Conservation (phyloP, 2,888 invertebrate genomes). For the Perdita meconis region DNA sequence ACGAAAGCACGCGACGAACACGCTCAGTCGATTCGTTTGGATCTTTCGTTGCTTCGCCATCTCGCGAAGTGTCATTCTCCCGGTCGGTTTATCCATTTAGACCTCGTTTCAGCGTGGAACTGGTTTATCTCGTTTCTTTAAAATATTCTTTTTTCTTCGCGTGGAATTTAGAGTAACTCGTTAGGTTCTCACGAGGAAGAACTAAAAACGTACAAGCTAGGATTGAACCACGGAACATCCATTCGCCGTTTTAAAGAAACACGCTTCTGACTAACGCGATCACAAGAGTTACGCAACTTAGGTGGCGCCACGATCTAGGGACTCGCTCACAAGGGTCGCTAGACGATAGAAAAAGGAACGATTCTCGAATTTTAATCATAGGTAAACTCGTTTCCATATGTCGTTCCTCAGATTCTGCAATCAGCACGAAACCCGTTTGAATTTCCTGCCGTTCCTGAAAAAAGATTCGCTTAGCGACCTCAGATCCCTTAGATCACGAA, state of each 20-base stretch:
- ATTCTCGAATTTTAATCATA: too few species aligned
- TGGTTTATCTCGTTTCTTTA: too few species aligned
- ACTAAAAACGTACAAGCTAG: neutral
- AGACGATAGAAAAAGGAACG: conserved; percentile 42
- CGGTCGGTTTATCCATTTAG: neutral
- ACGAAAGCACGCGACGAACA: conserved; percentile 59
- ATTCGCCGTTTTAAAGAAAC: conserved; percentile 6
- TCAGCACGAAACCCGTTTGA: conserved; percentile 48
- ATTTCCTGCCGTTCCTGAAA: conserved; percentile 39
- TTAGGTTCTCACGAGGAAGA: neutral
- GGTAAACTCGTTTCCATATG: too few species aligned
- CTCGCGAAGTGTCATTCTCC: neutral
- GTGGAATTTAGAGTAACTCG: too few species aligned
- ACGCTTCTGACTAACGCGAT: conserved; percentile 38
- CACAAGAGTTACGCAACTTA: conserved; percentile 43
- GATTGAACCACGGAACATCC: conserved; percentile 18
- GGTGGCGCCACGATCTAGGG: conserved; percentile 26
- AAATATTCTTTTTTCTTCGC: too few species aligned
- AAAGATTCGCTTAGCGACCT: too few species aligned
- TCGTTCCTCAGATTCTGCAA: conserved; percentile 66
- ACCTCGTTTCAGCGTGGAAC: too few species aligned
- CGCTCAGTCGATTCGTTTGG: conserved; percentile 54
- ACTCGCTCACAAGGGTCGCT: conserved; percentile 9
- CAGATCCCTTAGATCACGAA: conserved; percentile 29
- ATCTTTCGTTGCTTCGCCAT: conserved; percentile 11